Evolutionary conservation across 37 sponge, comb jelly and placozoan genomes (phyloP), one percentile per base, ranked within the genome.

Genomic region (Chondrilla cf. caribensis): DNA sequence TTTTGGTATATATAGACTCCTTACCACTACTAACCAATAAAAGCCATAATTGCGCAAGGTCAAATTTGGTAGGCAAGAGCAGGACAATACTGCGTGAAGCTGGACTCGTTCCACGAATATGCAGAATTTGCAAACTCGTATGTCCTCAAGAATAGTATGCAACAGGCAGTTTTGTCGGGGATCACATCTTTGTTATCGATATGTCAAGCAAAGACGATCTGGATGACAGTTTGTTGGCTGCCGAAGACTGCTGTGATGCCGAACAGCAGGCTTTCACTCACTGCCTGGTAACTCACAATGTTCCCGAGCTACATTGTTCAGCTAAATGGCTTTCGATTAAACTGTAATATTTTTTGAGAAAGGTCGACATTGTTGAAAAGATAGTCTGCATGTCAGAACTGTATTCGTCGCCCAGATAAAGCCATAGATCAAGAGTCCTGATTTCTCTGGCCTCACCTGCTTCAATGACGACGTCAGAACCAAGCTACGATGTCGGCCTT

Each of bases 161-260:
- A 55, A 55, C 57, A 55, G 57, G 57, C 57, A 55, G 57, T 55
- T 55, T 55, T 17, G 17, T 55, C 57, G 17, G 57, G n/a, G n/a
- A n/a, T n/a, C n/a, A n/a, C n/a, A 17, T 55, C 11, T 55, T 55
- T 11, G 17, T 55, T 55, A 55, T 55, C 57, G 57, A 17, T 17
- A 55, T 55, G 57, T 11, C 57, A 55, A 55, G 57, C 57, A 55
- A 55, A 55, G 57, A 55, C 57, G 57, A 55, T 55, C 57, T 55
- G 57, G 57, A 55, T 19, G 57, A 29, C 70, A n/a, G n/a, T 67
- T 24, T 67, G 70, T 67, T 67, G 70, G 29, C 33, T n/a, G 18
- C 18, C 70, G 18, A 31, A 14, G 29, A 29, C 33, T 67, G 29
- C 33, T 22, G 70, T 67, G 70, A 67, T 67, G 70, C 33, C 15